These are phyloP conservation scores for Pholis gunnellus DNA, from an alignment of 2,113 vertebrate species.

Conservation along the genomic window DNA sequence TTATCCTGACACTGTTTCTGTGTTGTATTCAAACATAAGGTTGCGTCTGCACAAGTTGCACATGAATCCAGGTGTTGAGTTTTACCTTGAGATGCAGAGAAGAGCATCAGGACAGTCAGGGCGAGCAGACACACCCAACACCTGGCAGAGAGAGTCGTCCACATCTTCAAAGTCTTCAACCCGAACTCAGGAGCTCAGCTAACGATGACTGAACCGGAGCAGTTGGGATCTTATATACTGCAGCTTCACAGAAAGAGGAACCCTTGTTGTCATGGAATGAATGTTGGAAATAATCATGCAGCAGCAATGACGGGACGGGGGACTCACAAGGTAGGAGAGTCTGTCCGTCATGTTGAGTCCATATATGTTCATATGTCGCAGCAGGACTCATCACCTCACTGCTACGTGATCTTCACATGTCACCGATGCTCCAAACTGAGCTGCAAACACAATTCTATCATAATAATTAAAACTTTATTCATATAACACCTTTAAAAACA, in stretches of 20 bases:
- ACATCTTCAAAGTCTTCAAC: slow-evolving; percentile 41
- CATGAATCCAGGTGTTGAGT: not conserved
- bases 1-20: not conserved
- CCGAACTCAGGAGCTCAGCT: not conserved
- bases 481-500: no score
- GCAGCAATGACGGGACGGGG: slow-evolving; percentile 6
- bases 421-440: not conserved
- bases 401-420: not conserved
- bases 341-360: slow-evolving; percentile 21
- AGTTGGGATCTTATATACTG: slow-evolving; percentile 32
- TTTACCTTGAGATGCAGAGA: slow-evolving; percentile 31
- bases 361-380: slow-evolving; percentile 27
- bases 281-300: slow-evolving; percentile 36
- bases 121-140: slow-evolving; percentile 33
- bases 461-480: no score
- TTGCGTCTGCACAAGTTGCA: not conserved
- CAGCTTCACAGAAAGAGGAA: slow-evolving; percentile 54
- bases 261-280: not conserved
- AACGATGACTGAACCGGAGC: not conserved
- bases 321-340: not conserved
- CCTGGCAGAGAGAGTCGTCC: not conserved
- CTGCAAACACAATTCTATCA: not conserved
- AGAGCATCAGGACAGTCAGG: slow-evolving; percentile 24
- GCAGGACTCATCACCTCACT: not conserved
- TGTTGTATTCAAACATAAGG: no score